A percentile compares a stretch with the other conserved stretches of the same genome.
Evolutionary conservation across 2,888 invertebrate genomes (phyloP).

Genomic region (Crioceris asparagi): DNA sequence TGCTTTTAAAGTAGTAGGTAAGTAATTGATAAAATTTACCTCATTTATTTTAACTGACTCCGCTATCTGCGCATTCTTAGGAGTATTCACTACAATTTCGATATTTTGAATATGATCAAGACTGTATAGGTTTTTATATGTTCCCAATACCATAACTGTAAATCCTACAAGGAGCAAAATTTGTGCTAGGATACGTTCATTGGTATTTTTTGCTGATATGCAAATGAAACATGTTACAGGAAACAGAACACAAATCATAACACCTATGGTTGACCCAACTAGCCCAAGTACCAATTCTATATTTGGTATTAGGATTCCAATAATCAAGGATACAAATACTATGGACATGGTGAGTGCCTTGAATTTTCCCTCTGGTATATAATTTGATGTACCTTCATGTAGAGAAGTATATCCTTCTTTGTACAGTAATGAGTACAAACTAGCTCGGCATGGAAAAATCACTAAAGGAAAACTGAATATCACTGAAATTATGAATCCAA

Average conservation of each 20-base stretch:
- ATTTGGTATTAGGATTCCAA: slow-evolving; percentile 83
- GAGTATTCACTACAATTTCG: not conserved
- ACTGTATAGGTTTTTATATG: slow-evolving; percentile 76
- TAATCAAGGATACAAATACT: slow-evolving; percentile 60
- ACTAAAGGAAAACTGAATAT: slow-evolving; percentile 95
- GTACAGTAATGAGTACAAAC: slow-evolving; percentile 83
- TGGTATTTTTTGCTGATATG: slow-evolving; percentile 73
- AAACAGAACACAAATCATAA: slow-evolving; percentile 84
- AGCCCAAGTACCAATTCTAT: slow-evolving; percentile 90
- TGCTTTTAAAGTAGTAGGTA: too few relatives aligned
- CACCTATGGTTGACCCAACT: slow-evolving; percentile 91
- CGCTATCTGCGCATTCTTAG: not conserved
- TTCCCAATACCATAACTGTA: slow-evolving; percentile 81
- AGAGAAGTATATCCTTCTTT: slow-evolving; percentile 53
- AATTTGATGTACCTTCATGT: slow-evolving; percentile 51
- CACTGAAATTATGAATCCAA: slow-evolving; percentile 89
- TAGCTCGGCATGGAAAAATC: slow-evolving; percentile 91
- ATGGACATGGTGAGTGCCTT: slow-evolving; percentile 73
- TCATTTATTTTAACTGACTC: not conserved
- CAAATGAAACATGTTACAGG: slow-evolving; percentile 84
- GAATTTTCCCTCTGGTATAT: slow-evolving; percentile 78
- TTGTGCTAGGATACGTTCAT: slow-evolving; percentile 76
- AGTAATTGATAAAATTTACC: slow-evolving; percentile 3
- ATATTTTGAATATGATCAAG: slow-evolving; percentile 26
- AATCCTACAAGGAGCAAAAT: slow-evolving; percentile 69